phyloP scores from a whole-genome alignment of 2,113 vertebrate species.

The Meleagris gallopavo region DNA sequence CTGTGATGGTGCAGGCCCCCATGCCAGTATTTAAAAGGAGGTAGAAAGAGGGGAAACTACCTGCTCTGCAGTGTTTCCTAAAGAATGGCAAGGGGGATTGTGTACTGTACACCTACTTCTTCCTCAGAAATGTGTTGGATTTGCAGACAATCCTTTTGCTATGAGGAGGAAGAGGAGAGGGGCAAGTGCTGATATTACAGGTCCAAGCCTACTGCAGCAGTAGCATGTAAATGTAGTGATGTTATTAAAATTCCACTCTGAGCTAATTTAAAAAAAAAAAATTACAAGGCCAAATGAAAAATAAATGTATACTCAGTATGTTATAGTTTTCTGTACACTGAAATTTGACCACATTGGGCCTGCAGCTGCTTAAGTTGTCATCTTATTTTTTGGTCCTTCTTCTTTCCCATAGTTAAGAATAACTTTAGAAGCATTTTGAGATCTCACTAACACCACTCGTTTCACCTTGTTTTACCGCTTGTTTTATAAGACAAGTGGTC shows the following conservation, averaged over 20 bases:
- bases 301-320: neutral
- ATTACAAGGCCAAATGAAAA: neutral
- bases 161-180: neutral
- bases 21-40: neutral
- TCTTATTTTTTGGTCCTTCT: neutral
- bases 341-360: neutral
- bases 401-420: neutral
- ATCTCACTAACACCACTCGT: neutral
- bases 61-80: neutral
- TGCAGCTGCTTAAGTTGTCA: neutral
- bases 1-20: neutral
- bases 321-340: neutral
- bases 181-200: neutral
- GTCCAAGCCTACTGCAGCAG: neutral
- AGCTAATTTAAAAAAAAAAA: neutral
- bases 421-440: neutral
- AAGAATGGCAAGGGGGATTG: too few species aligned
- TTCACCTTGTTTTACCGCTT: neutral
- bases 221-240: neutral
- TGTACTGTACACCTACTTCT: neutral
- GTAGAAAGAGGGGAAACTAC: neutral
- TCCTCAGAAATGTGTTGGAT: neutral
- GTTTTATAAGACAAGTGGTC: neutral
- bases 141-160: neutral
- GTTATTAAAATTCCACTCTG: neutral